phyloP scores from a whole-genome alignment of 2,797 vertebrate species.

The Sebastes kiyomatsui region DNA sequence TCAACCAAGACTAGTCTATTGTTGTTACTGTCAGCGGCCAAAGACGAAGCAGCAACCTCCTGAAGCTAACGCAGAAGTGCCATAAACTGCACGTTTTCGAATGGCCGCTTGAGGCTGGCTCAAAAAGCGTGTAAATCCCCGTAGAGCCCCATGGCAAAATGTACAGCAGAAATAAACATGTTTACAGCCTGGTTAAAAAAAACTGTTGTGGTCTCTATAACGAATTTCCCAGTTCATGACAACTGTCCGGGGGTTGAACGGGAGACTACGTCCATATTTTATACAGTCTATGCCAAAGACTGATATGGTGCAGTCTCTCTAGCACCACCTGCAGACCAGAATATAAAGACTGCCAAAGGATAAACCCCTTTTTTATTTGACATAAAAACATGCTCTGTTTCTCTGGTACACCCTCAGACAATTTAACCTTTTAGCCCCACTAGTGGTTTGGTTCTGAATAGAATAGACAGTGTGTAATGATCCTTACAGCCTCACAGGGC shows the following conservation, averaged over 20 bases:
- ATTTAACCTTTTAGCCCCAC: background rate
- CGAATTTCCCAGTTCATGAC: too few species aligned
- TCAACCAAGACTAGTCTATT: background rate
- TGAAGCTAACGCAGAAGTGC: too few species aligned
- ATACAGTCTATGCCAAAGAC: background rate
- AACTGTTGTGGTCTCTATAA: too few species aligned
- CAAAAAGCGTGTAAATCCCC: accelerated
- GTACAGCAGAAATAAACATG: too few species aligned
- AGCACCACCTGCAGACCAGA: background rate
- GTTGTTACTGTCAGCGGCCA: background rate
- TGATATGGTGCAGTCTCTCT: background rate
- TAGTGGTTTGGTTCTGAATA: background rate
- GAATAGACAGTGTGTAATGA: background rate
- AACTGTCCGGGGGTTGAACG: too few species aligned
- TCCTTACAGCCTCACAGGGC: background rate
- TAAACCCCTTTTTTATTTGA: background rate
- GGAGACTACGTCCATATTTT: too few species aligned
- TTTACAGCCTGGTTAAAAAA: too few species aligned
- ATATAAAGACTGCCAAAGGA: background rate
- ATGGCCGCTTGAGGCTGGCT: too few species aligned
- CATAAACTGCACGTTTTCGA: too few species aligned
- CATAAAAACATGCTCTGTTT: background rate
- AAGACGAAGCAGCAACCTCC: too few species aligned
- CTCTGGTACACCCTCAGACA: conserved; percentile 1
- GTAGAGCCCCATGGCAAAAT: too few species aligned